Conservation (phyloP, 2,797 vertebrate genomes). For the Tragelaphus eurycerus region DNA sequence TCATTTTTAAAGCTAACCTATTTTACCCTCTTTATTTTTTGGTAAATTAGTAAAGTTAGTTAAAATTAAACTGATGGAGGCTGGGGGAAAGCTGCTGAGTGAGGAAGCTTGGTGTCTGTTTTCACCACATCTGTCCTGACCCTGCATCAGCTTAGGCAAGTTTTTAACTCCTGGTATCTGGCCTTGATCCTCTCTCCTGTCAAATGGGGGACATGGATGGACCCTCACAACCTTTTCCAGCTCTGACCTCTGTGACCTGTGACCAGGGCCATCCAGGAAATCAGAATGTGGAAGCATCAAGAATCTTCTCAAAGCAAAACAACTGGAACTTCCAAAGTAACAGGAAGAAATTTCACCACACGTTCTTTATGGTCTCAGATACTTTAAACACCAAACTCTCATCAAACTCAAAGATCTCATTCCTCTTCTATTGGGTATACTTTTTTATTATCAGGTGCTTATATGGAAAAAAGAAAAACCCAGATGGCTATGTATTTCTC, state of each 20-base stretch:
- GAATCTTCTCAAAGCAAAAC: neutral
- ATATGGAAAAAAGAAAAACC: neutral
- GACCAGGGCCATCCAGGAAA: neutral
- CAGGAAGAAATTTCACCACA: neutral
- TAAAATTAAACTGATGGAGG: neutral
- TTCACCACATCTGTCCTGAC: no score
- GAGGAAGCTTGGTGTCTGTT: neutral
- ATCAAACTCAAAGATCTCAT: neutral
- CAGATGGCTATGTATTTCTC: constrained; percentile 46
- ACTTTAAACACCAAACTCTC: neutral
- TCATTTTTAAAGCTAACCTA: neutral
- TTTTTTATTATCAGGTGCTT: constrained; percentile 31
- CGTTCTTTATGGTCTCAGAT: neutral
- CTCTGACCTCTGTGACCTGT: neutral
- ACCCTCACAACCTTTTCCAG: neutral
- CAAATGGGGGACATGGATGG: neutral
- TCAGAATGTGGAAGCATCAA: neutral
- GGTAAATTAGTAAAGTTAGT: neutral
- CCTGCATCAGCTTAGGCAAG: no score
- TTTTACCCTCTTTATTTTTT: neutral
- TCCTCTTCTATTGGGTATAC: neutral
- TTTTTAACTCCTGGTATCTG: neutral
- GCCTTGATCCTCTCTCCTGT: neutral
- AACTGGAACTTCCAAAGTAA: neutral
- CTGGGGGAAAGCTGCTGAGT: neutral